Conservation (phyloP, 1,140 invertebrate species). For the Papilio dardanus region DNA sequence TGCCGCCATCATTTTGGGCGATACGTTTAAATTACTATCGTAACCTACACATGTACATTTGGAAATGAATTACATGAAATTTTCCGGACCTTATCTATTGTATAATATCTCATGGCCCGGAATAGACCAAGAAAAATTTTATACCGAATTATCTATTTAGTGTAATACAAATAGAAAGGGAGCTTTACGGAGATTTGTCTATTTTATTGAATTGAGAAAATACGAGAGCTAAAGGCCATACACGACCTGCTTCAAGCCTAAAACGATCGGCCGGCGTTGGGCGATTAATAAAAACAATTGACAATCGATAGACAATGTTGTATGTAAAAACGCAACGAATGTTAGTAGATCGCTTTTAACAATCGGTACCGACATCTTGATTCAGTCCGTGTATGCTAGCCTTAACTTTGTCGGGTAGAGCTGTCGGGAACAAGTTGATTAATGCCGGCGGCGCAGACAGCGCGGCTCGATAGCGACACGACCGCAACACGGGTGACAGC, state of each 20-base stretch:
- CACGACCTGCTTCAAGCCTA: background rate
- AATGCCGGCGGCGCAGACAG: constrained; percentile 2
- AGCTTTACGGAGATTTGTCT: too few species aligned
- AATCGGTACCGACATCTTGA: background rate
- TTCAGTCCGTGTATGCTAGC: background rate
- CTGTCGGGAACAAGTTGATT: constrained; percentile 19
- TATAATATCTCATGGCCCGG: background rate
- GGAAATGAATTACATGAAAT: background rate
- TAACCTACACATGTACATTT: background rate
- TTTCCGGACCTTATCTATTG: background rate
- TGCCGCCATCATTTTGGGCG: constrained; percentile 27
- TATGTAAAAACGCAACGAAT: background rate
- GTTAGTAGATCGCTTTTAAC: too few species aligned
- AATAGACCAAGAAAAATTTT: background rate
- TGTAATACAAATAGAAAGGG: too few species aligned
- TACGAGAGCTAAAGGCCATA: background rate
- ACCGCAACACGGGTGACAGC: background rate
- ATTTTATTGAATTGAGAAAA: background rate
- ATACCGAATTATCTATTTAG: too few species aligned
- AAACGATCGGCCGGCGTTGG: background rate
- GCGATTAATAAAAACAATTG: background rate
- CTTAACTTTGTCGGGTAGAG: background rate
- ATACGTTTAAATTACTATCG: constrained; percentile 27
- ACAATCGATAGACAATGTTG: background rate
- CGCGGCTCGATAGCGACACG: constrained; percentile 5